Percentiles rank a stretch among this genome's conserved stretches.
Evolutionary conservation across 2,888 invertebrate genomes (phyloP).

Genomic region (Galeopsomyia nigrocyanea): DNA sequence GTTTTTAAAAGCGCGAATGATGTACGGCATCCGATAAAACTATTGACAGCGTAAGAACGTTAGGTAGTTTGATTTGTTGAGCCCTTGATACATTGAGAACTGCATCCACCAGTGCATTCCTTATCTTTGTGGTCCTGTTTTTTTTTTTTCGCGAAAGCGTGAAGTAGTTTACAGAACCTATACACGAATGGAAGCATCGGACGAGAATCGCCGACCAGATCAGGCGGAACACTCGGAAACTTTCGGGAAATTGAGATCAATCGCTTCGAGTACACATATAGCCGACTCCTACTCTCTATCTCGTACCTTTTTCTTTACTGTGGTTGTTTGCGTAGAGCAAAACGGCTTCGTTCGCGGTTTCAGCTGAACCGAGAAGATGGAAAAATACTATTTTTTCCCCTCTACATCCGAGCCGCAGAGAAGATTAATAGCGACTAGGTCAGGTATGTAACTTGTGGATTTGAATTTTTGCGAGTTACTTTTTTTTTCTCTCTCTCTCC

Average conservation of each 20-base stretch:
- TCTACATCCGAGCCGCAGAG: no score
- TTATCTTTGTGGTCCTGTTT: constrained; percentile 27
- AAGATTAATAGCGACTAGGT: no score
- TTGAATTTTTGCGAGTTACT: no score
- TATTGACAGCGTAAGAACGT: no score
- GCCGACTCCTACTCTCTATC: neutral
- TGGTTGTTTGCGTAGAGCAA: constrained; percentile 4
- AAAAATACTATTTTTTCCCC: no score
- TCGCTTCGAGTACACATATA: constrained; percentile 41
- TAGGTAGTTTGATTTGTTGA: no score
- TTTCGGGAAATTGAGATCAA: constrained; percentile 55
- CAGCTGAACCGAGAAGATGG: no score
- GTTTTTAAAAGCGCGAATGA: no score
- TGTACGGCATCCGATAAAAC: no score
- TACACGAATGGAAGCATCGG: constrained; percentile 20
- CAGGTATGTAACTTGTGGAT: no score
- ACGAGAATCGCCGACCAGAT: constrained; percentile 37
- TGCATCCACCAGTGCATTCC: neutral
- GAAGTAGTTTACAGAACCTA: constrained; percentile 22
- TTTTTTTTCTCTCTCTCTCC: no score
- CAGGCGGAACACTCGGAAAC: constrained; percentile 48
- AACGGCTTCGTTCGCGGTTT: neutral
- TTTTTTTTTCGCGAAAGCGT: neutral
- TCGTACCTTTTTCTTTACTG: neutral
- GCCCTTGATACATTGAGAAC: no score